Base-by-base conservation (phyloP, 2,888 invertebrate species). In the Tanypteryx hageni region DNA sequence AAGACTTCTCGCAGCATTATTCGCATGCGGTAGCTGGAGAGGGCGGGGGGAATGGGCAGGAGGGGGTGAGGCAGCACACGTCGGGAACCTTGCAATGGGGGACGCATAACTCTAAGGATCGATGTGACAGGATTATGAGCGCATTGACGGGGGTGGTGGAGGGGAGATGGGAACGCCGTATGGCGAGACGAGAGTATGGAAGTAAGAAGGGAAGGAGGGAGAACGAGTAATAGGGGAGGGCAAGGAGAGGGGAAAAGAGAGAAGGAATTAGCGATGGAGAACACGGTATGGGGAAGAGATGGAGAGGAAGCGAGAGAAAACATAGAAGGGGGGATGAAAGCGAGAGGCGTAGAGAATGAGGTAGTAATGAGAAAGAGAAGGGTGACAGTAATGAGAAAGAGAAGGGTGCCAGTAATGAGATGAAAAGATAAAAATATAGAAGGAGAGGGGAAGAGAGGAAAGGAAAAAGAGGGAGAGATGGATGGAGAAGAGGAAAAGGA, bases 51-150 rank as follows among this genome's bases (percentile, higher is more conserved):
- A n/a, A 22, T 7, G 57, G 18, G n/a, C n/a, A n/a, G 76, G 76
- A 27, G 18, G 22, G 44, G 44, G 44, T 44, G 44, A 44, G 44
- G 44, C 44, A 44, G 44, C 44, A 44, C 44, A 44, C 44, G 44
- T 27, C 76, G 5, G 22, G n/a, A 58, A n/a, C n/a, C 16, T 8
- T 61, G 86, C 61, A 64, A 16, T 86, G 31, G 61, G 86, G 86
- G 86, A 31, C 61, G 86, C 86, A 86, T 86, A 61, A 61, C 61
- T 64, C 31, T 9, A 61, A 61, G 86, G 86, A 86, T 86, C 86
- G 61, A 61, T 31, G 61, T 59, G 86, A 27, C 27, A 27, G 61
- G 59, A 31, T 22, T 59, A 86, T 61, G 58, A 57, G n/a, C 10
- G 3, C 9, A 5, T 59, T 10, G 31, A 5, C 9, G 31, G 57